Base-by-base conservation (phyloP, 2,888 invertebrate species). In the Tachina grossa region DNA sequence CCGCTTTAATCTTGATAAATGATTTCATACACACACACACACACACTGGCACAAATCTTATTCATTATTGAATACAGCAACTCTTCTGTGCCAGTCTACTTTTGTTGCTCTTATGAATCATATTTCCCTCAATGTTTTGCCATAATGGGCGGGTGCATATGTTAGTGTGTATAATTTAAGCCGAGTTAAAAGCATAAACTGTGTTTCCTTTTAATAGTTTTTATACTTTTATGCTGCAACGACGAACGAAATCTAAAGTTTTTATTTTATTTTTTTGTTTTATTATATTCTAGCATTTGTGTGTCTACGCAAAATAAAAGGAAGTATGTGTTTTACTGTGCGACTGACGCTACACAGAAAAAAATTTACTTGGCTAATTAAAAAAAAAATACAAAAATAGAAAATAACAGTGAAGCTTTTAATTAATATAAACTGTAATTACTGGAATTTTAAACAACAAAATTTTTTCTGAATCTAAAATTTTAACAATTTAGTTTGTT, bases 121-220 rank as follows among this genome's bases (percentile, higher is more conserved):
- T 39, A 59, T 39, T 16, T n/a, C 51, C 13, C 49, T 51, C 14
- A 14, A 2, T 49, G 65, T 51, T 43, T 51, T 16, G 41, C 65
- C 9, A 45, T 8, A 22, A 45, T 55, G 31, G 22, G 49, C 39
- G 13, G 14, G 16, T 4, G 19, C 43, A n/a, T 19, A 19, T 43
- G 41, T 47, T 16, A 16, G 49, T 45, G 19, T 19, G 14, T 13
- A 31, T 47, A n/a, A 53, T 61, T 51, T 49, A 61, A 68, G 82
- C 61, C 72, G 63, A 74, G 81, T 74, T 82, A 78, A 77, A 82
- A 82, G 66, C 90, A 89, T 88, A 89, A 87, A 87, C 86, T 85
- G 88, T 90, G 87, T 86, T 88, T 89, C 88, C 85, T 82, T 83
- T 71, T 77, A 89, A 89, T 90, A 89, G 88, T 89, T 66, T 80